These are phyloP conservation scores for Allenopithecus nigroviridis DNA, from an alignment of 2,797 vertebrate genomes.

Conservation along the genomic window DNA sequence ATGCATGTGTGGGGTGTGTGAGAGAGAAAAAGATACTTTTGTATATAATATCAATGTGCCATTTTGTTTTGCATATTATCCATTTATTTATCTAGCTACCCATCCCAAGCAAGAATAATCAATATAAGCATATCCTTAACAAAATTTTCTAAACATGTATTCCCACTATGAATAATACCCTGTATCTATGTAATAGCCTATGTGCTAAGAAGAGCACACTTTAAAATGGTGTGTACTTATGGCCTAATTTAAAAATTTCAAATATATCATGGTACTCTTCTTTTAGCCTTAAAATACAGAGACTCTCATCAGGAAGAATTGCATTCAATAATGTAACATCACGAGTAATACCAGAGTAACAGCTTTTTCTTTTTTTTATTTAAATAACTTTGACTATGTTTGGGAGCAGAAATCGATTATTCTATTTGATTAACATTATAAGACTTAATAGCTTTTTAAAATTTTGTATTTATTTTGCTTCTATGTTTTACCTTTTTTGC, in stretches of 20 bases:
- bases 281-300: not conserved
- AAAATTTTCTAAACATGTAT: not conserved
- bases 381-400: not conserved
- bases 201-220: not conserved
- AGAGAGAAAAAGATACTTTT: not conserved
- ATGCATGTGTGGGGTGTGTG: not conserved
- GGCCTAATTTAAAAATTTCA: not conserved
- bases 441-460: not conserved
- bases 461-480: not conserved
- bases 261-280: not conserved
- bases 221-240: not conserved
- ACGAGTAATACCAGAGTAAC: not conserved
- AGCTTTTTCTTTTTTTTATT: not conserved
- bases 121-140: constrained; percentile 17
- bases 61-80: not conserved
- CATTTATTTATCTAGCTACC: not conserved
- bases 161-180: not conserved
- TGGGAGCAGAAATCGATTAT: not conserved
- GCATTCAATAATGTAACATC: constrained; percentile 9
- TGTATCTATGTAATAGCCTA: not conserved
- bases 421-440: constrained; percentile 8
- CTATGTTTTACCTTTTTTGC: not conserved
- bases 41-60: not conserved
- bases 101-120: not conserved
- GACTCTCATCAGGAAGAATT: not conserved